Evolutionary conservation across 2,797 vertebrate genomes (phyloP).

Genomic region (Agapornis canus): DNA sequence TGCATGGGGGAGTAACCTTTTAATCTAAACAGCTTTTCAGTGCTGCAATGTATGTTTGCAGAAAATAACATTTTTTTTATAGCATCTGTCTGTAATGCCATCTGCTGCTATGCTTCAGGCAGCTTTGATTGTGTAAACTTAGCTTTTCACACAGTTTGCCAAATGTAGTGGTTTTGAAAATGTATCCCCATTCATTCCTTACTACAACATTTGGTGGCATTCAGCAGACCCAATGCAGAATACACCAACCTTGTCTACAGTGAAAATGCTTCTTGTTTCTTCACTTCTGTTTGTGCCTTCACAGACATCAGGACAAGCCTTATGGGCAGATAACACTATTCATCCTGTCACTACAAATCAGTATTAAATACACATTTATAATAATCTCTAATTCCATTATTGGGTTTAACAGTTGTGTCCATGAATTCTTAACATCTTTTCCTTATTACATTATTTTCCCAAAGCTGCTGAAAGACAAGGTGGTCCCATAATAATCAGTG

Average conservation of each 20-base stretch:
- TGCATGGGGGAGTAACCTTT: conserved; percentile 10
- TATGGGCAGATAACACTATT: neutral
- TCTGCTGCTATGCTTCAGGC: conserved; percentile 52
- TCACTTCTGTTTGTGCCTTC: neutral
- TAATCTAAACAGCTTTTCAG: neutral
- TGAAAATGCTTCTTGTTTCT: neutral
- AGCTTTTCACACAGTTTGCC: conserved; percentile 8
- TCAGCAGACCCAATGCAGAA: neutral
- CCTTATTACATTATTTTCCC: neutral
- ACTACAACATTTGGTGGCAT: neutral
- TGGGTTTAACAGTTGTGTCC: neutral
- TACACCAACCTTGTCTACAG: neutral
- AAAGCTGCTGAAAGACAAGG: neutral
- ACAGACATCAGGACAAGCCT: neutral
- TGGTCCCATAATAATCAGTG: neutral
- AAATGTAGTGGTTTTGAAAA: conserved; percentile 21
- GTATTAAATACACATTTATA: neutral
- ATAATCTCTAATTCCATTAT: neutral
- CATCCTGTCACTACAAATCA: neutral
- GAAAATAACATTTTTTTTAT: conserved; percentile 36
- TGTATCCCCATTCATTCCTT: neutral
- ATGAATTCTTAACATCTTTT: neutral
- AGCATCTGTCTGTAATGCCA: conserved; percentile 46
- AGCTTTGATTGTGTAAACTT: conserved; percentile 34
- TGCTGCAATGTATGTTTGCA: conserved; percentile 26